Conservation (phyloP, 2,888 invertebrate species). For the Drosophila barbarae region DNA sequence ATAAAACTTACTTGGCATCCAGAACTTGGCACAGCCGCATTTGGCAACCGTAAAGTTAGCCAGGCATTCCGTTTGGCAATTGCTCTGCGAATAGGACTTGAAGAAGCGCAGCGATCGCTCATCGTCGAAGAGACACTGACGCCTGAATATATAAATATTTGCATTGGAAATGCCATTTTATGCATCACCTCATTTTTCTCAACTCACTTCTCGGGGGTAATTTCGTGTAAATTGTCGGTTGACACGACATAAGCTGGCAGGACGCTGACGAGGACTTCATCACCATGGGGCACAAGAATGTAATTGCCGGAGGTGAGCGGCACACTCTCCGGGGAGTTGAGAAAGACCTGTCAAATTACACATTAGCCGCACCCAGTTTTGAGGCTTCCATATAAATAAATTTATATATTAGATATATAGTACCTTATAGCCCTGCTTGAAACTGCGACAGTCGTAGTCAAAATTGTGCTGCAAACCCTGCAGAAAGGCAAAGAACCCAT, state of each 20-base stretch:
- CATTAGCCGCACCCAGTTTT: not conserved
- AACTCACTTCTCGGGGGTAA: slow-evolving; percentile 80
- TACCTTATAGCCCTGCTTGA: slow-evolving; percentile 86
- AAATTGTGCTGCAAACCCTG: slow-evolving; percentile 83
- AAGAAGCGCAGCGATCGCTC: slow-evolving; percentile 84
- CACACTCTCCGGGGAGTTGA: slow-evolving; percentile 78
- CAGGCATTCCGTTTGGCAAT: slow-evolving; percentile 87
- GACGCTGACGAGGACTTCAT: slow-evolving; percentile 85
- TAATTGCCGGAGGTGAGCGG: slow-evolving; percentile 78
- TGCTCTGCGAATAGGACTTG: slow-evolving; percentile 86
- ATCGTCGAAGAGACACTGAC: slow-evolving; percentile 85
- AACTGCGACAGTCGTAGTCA: slow-evolving; percentile 86
- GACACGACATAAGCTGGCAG: slow-evolving; percentile 88
- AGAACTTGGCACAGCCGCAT: slow-evolving; percentile 86
- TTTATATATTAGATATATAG: not conserved
- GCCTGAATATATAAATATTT: slow-evolving; percentile 71
- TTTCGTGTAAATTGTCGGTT: slow-evolving; percentile 83
- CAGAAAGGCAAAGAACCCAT: slow-evolving; percentile 84
- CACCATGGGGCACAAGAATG: slow-evolving; percentile 76
- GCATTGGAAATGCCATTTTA: not conserved
- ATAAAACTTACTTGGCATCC: slow-evolving; percentile 82
- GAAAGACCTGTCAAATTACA: slow-evolving; percentile 66
- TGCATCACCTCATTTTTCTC: not conserved
- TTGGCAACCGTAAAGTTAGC: slow-evolving; percentile 83
- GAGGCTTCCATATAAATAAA: slow-evolving; percentile 1